Evolutionary conservation across 1,140 invertebrate genomes (phyloP), one percentile per base, ranked within the genome.

Genomic region (Drosophila erecta): DNA sequence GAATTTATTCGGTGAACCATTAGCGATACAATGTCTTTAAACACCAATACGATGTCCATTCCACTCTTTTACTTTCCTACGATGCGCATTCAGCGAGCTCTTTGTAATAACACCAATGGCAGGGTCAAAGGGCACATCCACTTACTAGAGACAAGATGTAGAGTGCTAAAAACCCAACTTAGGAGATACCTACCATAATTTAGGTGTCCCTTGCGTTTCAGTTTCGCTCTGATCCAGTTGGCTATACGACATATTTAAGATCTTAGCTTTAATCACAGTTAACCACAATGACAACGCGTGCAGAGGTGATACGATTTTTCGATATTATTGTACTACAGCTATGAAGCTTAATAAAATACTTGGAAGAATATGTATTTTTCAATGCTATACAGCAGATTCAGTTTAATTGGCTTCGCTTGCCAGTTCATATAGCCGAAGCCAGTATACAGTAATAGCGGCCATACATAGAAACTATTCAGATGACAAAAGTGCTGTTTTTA

Each of bases 1-100:
- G 8, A 27, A 27, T 30, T 30, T 30, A 10, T 30, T 30, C 30
- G 30, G 7, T 30, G 59, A 11, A 87, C 81, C 0, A 35, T 11
- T 30, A 30, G 27, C 27, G 27, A 30, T 30, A 30, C 8, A 8
- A 10, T 30, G 27, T n/a, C n/a, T n/a, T n/a, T n/a, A n/a, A n/a
- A n/a, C n/a, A n/a, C n/a, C n/a, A n/a, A 27, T 5, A 27, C 5
- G 24, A 27, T 27, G 24, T 0, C 24, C 24, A 27, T 27, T 7
- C 1, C 17, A 17, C 17, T 17, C 17, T 17, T 17, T 17, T 17
- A 17, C 17, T 17, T 17, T 17, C 17, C 17, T 17, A 17, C 17
- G 17, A 17, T 17, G 7, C 83, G 53, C 20, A 86, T 40, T 3
- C 14, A 11, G 0, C 15, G 3, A 12, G 58, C 35, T 8, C 0